A percentile compares a stretch with the other conserved stretches of the same genome.
Evolutionary conservation across 1,140 invertebrate species (phyloP).

Genomic region (Plutomurus gul): DNA sequence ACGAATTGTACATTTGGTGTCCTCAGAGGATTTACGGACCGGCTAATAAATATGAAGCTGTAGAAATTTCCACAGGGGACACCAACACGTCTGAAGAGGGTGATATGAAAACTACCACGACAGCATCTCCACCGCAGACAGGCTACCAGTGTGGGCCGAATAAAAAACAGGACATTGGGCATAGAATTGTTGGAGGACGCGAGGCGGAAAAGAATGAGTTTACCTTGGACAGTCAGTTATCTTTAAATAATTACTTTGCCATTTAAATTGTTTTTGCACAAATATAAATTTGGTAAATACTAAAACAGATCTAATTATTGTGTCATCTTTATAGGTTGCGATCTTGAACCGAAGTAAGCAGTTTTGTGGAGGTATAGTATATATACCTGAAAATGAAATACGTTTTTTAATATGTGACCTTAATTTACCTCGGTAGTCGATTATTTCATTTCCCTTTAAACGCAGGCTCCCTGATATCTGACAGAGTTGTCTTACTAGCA

Average conservation of each 20-base stretch:
- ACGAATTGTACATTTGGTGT: constrained; percentile 18
- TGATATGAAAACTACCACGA: no score
- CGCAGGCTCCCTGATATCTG: constrained; percentile 83
- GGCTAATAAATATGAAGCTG: not conserved
- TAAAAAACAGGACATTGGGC: not conserved
- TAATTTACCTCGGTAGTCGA: no score
- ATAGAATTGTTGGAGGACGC: constrained; percentile 33
- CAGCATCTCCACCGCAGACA: not conserved
- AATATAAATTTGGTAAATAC: no score
- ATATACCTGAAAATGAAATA: no score
- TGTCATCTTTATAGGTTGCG: no score
- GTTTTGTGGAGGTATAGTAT: constrained; percentile 91
- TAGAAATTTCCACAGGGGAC: not conserved
- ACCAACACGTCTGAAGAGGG: not conserved
- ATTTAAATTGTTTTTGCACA: not conserved
- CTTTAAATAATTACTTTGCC: no score
- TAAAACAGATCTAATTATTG: no score
- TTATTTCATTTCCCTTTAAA: no score
- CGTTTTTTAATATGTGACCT: no score
- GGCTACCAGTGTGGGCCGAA: not conserved
- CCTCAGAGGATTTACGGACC: not conserved
- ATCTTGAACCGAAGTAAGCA: constrained; percentile 80
- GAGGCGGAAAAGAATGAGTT: not conserved
- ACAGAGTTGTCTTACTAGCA: constrained; percentile 80
- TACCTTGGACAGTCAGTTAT: not conserved